A percentile compares a stretch with the other conserved stretches of the same genome.
Evolutionary conservation across 2,888 invertebrate species (phyloP).

Genomic region (Ecdyonurus torrentis): DNA sequence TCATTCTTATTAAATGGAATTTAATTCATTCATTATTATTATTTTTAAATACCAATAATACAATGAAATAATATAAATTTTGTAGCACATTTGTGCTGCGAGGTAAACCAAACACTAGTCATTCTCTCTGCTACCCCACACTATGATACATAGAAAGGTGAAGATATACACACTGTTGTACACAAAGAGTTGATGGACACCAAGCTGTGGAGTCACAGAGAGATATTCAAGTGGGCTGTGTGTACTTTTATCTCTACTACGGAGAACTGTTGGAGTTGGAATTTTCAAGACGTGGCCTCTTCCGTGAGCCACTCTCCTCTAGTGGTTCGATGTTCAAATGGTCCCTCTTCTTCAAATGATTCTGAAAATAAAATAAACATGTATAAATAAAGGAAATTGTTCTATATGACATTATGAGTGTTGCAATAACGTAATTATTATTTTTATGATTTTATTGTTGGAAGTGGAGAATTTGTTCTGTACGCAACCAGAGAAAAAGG

Average conservation of each 20-base stretch:
- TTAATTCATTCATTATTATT: too few species aligned
- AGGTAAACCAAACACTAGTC: too few species aligned
- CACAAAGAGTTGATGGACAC: not conserved
- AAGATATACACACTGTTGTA: too few species aligned
- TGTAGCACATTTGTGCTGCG: too few species aligned
- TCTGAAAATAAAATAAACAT: constrained; percentile 28
- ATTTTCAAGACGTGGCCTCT: constrained; percentile 37
- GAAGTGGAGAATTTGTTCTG: not conserved
- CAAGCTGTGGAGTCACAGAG: not conserved
- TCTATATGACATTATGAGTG: not conserved
- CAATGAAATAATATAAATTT: too few species aligned
- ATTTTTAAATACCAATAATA: too few species aligned
- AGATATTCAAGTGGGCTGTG: not conserved
- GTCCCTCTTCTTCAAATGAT: constrained; percentile 43
- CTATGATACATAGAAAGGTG: too few species aligned
- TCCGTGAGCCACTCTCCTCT: constrained; percentile 39
- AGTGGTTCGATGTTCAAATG: constrained; percentile 29
- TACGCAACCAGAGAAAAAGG: constrained; percentile 1
- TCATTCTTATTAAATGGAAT: too few species aligned
- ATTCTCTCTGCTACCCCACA: too few species aligned
- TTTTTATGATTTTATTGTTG: not conserved
- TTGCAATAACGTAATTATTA: not conserved
- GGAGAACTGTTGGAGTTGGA: not conserved
- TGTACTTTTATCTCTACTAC: not conserved
- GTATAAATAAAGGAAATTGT: not conserved